Evolutionary conservation across 2,113 vertebrate species (phyloP).

Genomic region (Cepphus grylle): DNA sequence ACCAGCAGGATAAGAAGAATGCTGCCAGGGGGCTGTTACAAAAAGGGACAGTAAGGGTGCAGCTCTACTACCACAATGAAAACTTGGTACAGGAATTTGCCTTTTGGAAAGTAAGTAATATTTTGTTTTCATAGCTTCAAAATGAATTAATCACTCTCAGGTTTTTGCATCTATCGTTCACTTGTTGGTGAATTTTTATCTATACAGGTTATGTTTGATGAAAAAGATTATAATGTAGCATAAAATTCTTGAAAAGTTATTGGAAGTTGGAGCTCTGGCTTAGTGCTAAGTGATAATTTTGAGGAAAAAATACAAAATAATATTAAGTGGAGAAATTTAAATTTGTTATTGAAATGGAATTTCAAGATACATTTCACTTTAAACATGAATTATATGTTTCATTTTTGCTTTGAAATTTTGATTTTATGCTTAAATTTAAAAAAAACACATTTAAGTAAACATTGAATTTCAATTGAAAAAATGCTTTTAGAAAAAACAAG

Average conservation of each 20-base stretch:
- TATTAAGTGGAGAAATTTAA: not conserved
- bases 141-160: not conserved
- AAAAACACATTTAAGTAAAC: not conserved
- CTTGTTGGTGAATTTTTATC: not conserved
- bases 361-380: not conserved
- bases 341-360: not conserved
- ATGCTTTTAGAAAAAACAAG: not conserved
- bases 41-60: not conserved
- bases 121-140: not conserved
- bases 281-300: not conserved
- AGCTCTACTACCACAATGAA: not conserved
- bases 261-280: not conserved
- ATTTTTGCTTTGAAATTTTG: not conserved
- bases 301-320: not conserved
- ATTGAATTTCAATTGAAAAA: not conserved
- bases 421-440: not conserved
- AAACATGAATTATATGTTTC: not conserved
- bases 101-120: not conserved
- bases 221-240: conserved; percentile 24
- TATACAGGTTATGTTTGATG: conserved; percentile 15
- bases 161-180: conserved; percentile 22
- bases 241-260: not conserved
- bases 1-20: not conserved
- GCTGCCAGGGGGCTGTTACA: not conserved
- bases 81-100: not conserved